These are phyloP conservation scores for Taenaris catops DNA, from an alignment of 2,888 invertebrate species.

Conservation along the genomic window DNA sequence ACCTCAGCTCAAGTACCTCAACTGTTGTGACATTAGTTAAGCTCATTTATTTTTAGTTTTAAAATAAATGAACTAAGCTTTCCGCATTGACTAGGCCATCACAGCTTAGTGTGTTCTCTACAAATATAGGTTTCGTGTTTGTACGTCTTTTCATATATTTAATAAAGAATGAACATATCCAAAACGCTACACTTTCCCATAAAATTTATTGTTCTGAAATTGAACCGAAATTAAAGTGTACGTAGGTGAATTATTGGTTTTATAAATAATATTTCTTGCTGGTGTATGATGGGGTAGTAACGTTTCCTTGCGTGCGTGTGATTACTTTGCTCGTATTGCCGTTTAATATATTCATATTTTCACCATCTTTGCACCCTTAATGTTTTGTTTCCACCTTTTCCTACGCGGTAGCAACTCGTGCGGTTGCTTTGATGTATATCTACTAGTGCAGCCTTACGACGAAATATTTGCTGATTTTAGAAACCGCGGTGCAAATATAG, in stretches of 20 bases:
- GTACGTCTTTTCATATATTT: too few species aligned
- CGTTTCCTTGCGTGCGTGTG: conserved; percentile 71
- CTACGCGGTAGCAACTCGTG: conserved; percentile 5
- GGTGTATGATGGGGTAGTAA: conserved; percentile 47
- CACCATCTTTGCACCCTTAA: conserved; percentile 71
- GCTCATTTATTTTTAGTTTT: too few species aligned
- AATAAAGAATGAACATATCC: conserved; percentile 7
- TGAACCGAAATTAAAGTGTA: conserved; percentile 65
- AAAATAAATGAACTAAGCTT: too few species aligned
- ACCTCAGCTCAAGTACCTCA: too few species aligned
- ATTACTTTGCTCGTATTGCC: conserved; percentile 58
- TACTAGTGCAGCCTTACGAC: too few species aligned
- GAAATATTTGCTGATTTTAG: too few species aligned
- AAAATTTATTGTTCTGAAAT: conserved; percentile 44
- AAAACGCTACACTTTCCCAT: conserved; percentile 12
- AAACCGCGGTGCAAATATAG: too few species aligned
- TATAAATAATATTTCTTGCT: conserved; percentile 56
- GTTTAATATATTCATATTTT: conserved; percentile 76
- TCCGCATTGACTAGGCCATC: too few species aligned
- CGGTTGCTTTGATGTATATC: neutral
- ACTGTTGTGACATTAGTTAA: too few species aligned
- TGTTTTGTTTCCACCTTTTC: conserved; percentile 51
- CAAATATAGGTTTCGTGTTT: too few species aligned
- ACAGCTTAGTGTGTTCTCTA: too few species aligned
- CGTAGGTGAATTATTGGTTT: conserved; percentile 70